Conservation (phyloP, 2,888 invertebrate genomes). For the Ethmia dodecea region DNA sequence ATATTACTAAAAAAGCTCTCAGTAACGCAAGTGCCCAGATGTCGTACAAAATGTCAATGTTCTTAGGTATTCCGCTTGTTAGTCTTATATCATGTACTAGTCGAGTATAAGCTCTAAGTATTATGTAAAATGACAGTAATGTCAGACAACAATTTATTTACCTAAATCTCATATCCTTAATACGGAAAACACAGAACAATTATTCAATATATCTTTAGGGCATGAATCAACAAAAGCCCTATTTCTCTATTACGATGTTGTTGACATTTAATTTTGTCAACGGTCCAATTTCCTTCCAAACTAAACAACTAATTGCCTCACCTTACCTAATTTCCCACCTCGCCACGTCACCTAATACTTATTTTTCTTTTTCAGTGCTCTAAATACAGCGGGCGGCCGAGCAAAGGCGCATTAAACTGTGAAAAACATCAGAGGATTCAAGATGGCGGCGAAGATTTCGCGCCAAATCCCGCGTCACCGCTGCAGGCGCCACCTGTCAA, state of each 20-base stretch:
- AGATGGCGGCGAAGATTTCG: slow-evolving; percentile 59
- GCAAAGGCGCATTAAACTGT: slow-evolving; percentile 52
- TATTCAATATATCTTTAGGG: too few species aligned
- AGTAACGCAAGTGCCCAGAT: too few species aligned
- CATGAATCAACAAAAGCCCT: background rate
- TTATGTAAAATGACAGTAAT: too few species aligned
- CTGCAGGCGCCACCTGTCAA: slow-evolving; percentile 51
- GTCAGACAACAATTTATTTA: too few species aligned
- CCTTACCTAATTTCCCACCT: slow-evolving; percentile 51
- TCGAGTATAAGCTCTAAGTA: too few species aligned
- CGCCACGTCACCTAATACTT: slow-evolving; percentile 44
- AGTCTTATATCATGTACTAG: too few species aligned
- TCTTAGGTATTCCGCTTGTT: too few species aligned
- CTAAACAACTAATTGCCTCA: slow-evolving; percentile 44
- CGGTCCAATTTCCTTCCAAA: slow-evolving; percentile 33
- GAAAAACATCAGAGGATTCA: slow-evolving; percentile 57
- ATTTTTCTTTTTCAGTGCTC: slow-evolving; percentile 66
- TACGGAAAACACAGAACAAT: too few species aligned
- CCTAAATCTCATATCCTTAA: too few species aligned
- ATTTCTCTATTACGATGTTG: slow-evolving; percentile 18
- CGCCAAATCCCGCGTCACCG: slow-evolving; percentile 52
- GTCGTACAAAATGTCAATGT: too few species aligned
- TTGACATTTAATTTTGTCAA: slow-evolving; percentile 47
- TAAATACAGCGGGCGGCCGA: slow-evolving; percentile 45
- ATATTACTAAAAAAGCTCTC: too few species aligned